A percentile compares a stretch with the other conserved stretches of the same genome.
These are phyloP conservation scores for Colostygia pectinataria DNA, from an alignment of 2,888 invertebrate species.

Conservation along the genomic window DNA sequence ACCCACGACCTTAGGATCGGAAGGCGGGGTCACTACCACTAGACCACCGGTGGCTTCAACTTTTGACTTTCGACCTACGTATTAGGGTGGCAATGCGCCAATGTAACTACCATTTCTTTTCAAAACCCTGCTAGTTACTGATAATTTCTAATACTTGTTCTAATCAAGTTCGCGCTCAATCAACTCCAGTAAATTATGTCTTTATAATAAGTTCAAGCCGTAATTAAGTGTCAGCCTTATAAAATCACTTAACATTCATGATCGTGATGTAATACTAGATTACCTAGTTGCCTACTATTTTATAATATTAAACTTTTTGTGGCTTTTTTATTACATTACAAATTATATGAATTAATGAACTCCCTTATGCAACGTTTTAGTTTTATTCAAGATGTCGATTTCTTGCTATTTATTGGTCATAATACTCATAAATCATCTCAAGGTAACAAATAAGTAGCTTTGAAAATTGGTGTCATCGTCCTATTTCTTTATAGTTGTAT, in stretches of 20 bases:
- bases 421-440: constrained; percentile 19
- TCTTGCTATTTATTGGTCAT: constrained; percentile 26
- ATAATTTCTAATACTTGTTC: too few relatives aligned
- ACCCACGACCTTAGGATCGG: too few relatives aligned
- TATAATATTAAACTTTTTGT: constrained; percentile 16
- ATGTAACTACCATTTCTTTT: too few relatives aligned
- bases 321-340: constrained; percentile 24
- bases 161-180: too few relatives aligned
- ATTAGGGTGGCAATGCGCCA: too few relatives aligned
- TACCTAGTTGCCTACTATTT: constrained; percentile 22
- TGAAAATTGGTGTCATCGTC: constrained; percentile 8
- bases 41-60: too few relatives aligned
- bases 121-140: not conserved
- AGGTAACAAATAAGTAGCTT: constrained; percentile 6
- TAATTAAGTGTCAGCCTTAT: constrained; percentile 17
- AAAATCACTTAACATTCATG: constrained; percentile 17
- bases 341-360: constrained; percentile 23
- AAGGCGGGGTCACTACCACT: too few relatives aligned
- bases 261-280: constrained; percentile 18
- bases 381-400: constrained; percentile 27
- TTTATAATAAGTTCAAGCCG: constrained; percentile 12
- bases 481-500: constrained; percentile 4
- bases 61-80: too few relatives aligned
- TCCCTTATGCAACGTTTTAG: constrained; percentile 25
- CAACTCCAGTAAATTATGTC: constrained; percentile 10